These are phyloP conservation scores for Sarcophaga bullata DNA, from an alignment of 1,140 invertebrate species.

Conservation along the genomic window DNA sequence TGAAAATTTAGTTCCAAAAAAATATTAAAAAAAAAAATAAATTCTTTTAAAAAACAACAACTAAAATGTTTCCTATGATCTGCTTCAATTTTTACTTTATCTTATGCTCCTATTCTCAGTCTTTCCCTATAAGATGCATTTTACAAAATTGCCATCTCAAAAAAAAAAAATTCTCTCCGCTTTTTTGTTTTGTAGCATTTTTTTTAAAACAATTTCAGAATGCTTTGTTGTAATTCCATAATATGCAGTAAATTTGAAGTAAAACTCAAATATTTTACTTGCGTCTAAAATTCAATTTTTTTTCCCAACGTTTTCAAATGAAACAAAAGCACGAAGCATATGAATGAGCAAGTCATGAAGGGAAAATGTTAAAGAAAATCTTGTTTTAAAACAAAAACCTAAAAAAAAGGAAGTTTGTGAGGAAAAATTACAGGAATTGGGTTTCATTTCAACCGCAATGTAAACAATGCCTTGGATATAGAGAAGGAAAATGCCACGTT, in stretches of 20 bases:
- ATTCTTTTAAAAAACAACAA: neutral
- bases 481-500: neutral
- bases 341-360: neutral
- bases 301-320: neutral
- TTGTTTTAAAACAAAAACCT: neutral
- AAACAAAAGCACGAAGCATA: neutral
- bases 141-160: neutral
- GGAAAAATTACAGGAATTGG: neutral
- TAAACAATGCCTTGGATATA: slow-evolving; percentile 20
- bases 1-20: slow-evolving; percentile 31
- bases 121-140: neutral
- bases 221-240: slow-evolving; percentile 21
- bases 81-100: slow-evolving; percentile 3
- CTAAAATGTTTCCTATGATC: slow-evolving; percentile 18
- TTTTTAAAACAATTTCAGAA: slow-evolving; percentile 28
- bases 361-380: neutral
- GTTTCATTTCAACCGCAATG: slow-evolving; percentile 41
- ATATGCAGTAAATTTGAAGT: slow-evolving; percentile 44
- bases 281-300: slow-evolving; percentile 43
- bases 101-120: neutral
- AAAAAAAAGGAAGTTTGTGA: neutral
- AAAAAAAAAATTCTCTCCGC: neutral
- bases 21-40: too few relatives aligned
- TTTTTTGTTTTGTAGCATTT: neutral
- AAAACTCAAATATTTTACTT: slow-evolving; percentile 47